Base-by-base conservation (phyloP, 1,140 invertebrate species). In the Stegodyphus dumicola region DNA sequence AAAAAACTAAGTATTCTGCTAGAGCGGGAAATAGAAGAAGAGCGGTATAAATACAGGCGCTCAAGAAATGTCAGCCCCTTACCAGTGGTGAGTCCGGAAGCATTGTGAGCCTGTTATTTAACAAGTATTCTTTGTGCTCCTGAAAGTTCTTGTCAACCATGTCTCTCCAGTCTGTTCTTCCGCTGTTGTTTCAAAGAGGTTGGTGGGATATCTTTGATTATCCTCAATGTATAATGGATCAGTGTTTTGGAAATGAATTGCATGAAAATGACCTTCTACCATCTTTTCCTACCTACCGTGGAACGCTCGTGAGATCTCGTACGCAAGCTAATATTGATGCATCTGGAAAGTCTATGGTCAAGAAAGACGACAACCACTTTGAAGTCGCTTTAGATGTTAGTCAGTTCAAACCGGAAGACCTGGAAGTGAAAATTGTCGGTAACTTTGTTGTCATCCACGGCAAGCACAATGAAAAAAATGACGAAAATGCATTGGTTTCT, bases 391-490 rank as follows among this genome's bases (percentile, higher is more conserved):
- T 97, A 67, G 96, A 98, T 89, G 94, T 96, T 0, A 93, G 95
- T 87, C 95, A 97, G 89, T 96, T 95, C 90, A 91, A 93, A 13
- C 95, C 95, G 0, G 94, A 96, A 77, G 95, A 97, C 91, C 94
- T 98, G 56, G 94, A 93, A 18, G 95, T 98, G 0, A 97, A 96
- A 90, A 95, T 95, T 0, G 92, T 93, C 15, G 95, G 95, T 88
- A 95, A 94, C 89, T 93, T 91, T 79, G 93, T 97, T n/a, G 91
- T 95, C 11, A 93, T 97, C 2, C 93, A 95, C 89, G 95, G 94
- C 2, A 95, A 95, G 90, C 95, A 96, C 89, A 95, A 96, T 89
- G 94, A 96, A 89, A 95, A 94, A 88, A 93, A 94, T 88, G 95
- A 95, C 89, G 93, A 95, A 85, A 92, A 94, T 90, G 93, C 94